phyloP scores from a whole-genome alignment of 1,140 invertebrate species.

The Lamellibrachia luymesi region DNA sequence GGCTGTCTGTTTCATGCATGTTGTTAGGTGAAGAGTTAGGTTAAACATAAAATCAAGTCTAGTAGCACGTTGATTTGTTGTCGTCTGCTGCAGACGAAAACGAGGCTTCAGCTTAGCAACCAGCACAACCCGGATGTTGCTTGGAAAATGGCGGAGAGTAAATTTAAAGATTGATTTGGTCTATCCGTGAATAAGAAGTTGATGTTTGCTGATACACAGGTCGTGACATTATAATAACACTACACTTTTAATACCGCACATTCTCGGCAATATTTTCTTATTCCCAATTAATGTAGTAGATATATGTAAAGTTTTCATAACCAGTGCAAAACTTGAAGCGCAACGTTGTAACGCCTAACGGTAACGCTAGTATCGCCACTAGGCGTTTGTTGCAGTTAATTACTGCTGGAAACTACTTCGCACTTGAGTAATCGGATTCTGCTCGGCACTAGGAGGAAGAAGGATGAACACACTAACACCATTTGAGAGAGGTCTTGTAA shows the following conservation, averaged over 20 bases:
- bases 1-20: neutral
- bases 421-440: neutral
- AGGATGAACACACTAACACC: neutral
- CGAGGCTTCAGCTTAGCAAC: neutral
- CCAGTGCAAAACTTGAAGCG: neutral
- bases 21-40: neutral
- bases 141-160: neutral
- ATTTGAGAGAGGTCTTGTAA: neutral
- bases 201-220: neutral
- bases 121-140: neutral
- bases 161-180: neutral
- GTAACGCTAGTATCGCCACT: neutral
- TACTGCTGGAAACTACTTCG: neutral
- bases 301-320: neutral
- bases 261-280: neutral
- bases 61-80: neutral
- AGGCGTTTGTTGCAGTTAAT: neutral
- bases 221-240: neutral
- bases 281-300: neutral
- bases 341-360: neutral
- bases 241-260: neutral
- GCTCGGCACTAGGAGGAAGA: neutral
- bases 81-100: neutral
- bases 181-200: neutral
- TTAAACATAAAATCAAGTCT: neutral